Base-by-base conservation (phyloP, 2,797 vertebrate genomes). In the Intellagama lesueurii region DNA sequence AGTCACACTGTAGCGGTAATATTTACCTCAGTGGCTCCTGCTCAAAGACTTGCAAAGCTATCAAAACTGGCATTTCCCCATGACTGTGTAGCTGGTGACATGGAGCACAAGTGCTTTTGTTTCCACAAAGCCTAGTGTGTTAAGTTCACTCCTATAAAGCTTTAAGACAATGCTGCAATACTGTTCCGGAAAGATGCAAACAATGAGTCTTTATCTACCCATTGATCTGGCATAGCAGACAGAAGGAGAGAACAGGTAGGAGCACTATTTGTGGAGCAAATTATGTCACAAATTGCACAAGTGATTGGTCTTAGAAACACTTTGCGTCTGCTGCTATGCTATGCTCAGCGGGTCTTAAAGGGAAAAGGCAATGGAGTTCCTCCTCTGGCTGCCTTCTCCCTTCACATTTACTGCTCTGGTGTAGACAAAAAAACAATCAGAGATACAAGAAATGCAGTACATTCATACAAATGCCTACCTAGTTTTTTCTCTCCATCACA, bases 101-200 rank as follows among this genome's bases (percentile, higher is more conserved):
- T 0, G 9, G 44, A 87, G 90, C 83, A 94, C 90, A 93, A 95
- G 87, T 92, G 90, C 90, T 92, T 94, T 94, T 93, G 89, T 95
- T 94, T 92, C 91, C 90, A 95, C 94, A 95, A 95, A 94, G 91
- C 92, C 89, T 73, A 81, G 84, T 89, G 86, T 95, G 88, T 92
- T 88, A 92, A 92, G 84, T 93, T 94, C 91, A 94, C 84, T 94
- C 83, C 73, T 87, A 80, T 8, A 86, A 94, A 88, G 92, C 47
- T 94, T 82, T 92, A 94, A 92, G 91, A 94, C 95, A 95, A 95
- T 90, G 94, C 81, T 93, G 86, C 94, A 95, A 94, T 40, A 69
- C 81, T 88, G 95, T 92, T 95, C 85, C 92, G 91, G 92, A 91
- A 85, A 93, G 89, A 81, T 91, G 80, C 75, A 93, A 94, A 96